Evolutionary conservation across 2,888 invertebrate genomes (phyloP).

Genomic region (Malthinus flaveolus): DNA sequence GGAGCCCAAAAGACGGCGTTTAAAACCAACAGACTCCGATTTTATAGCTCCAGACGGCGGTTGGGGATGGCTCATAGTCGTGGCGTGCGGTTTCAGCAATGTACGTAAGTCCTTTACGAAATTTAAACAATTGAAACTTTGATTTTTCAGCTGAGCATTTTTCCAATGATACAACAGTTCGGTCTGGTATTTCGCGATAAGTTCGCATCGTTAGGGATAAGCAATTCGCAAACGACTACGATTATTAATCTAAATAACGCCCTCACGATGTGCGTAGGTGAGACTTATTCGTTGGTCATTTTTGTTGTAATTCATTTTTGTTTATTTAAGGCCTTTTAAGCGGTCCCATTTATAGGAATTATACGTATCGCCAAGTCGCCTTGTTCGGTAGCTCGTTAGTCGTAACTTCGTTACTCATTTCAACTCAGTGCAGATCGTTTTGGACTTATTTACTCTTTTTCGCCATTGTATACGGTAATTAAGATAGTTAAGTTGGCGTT

Average conservation of each 20-base stretch:
- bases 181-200: conserved; percentile 71
- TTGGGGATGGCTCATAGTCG: conserved; percentile 75
- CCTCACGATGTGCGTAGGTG: conserved; percentile 71
- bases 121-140: neutral
- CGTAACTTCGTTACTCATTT: conserved; percentile 62
- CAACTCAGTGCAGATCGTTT: conserved; percentile 67
- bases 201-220: conserved; percentile 63
- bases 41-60: conserved; percentile 76
- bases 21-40: conserved; percentile 51
- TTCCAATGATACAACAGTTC: conserved; percentile 72
- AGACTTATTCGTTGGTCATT: conserved; percentile 32
- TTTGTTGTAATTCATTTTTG: conserved; percentile 11
- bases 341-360: conserved; percentile 71
- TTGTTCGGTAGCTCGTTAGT: conserved; percentile 64
- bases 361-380: conserved; percentile 69
- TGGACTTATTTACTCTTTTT: conserved; percentile 65
- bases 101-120: conserved; percentile 57
- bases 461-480: conserved; percentile 69
- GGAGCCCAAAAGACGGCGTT: conserved; percentile 46
- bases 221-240: conserved; percentile 69
- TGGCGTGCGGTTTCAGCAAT: conserved; percentile 73
- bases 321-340: conserved; percentile 65
- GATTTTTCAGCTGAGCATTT: conserved; percentile 62
- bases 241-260: conserved; percentile 74
- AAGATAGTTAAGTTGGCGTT: conserved; percentile 29